Percentiles rank a stretch among this genome's conserved stretches.
Conservation (phyloP, 2,888 invertebrate species). For the Homarus gammarus region DNA sequence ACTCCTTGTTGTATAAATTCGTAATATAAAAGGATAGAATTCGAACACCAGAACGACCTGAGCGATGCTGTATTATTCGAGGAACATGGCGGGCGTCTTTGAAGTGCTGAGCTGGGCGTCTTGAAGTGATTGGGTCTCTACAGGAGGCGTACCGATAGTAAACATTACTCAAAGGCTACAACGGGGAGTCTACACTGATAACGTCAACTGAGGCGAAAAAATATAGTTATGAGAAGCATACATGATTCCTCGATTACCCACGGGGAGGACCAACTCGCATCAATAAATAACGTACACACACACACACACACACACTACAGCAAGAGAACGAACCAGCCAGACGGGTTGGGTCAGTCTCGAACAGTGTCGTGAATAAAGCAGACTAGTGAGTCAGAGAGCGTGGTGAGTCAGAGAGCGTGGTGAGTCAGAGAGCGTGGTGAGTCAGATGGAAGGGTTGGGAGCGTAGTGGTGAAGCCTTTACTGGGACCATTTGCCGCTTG, state of each 20-base stretch:
- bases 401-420: slow-evolving; percentile 9
- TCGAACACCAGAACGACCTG: background rate
- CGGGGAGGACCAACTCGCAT: background rate
- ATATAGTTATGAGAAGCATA: background rate
- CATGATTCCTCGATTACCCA: background rate
- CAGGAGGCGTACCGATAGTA: slow-evolving; percentile 33
- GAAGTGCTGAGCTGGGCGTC: slow-evolving; percentile 28
- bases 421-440: slow-evolving; percentile 2
- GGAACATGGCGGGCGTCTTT: slow-evolving; percentile 55
- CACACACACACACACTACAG: background rate
- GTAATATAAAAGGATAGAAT: background rate
- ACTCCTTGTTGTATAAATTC: no score
- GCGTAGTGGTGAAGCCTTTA: background rate
- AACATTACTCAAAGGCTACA: slow-evolving; percentile 38
- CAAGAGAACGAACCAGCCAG: slow-evolving; percentile 19
- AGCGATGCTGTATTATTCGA: slow-evolving; percentile 43
- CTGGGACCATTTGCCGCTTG: slow-evolving; percentile 41
- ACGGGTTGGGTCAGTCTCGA: background rate
- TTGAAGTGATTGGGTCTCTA: slow-evolving; percentile 40
- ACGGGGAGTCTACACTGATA: background rate
- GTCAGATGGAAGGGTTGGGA: background rate
- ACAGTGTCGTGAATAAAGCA: slow-evolving; percentile 4
- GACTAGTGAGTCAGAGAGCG: slow-evolving; percentile 7
- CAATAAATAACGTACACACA: slow-evolving; percentile 16
- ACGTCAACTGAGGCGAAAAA: background rate